Evolutionary conservation across 1,140 invertebrate species (phyloP), one percentile per base, ranked within the genome.

Genomic region (Nebria ingens): DNA sequence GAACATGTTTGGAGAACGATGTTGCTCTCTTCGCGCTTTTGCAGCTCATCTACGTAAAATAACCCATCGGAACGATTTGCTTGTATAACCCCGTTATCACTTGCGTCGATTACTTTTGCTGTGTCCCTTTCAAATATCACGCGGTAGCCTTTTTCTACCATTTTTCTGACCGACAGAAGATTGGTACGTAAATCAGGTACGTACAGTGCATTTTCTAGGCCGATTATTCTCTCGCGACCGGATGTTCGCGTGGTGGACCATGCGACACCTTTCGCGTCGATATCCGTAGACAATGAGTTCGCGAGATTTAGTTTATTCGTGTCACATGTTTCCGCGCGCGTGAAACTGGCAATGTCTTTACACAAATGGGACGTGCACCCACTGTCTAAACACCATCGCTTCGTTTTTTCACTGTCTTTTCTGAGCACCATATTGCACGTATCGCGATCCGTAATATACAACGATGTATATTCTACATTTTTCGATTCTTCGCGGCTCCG

Each of bases 111-210:
- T n/a, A 59, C 45, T 13, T 56, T 2, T 25, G 58, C 52, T 21
- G 53, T 22, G 13, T 59, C 29, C 9, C 55, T 56, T 21, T 19
- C 21, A 38, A 59, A 59, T 2, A 19, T 12, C n/a, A 59, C 50
- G 13, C 52, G 19, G 19, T 45, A 51, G 13, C 55, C 58, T 1
- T 21, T 13, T 11, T 59, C 49, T 1, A 52, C 54, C 29, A 56
- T 56, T 53, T 59, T 54, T 1, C 19, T 21, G 20, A 59, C 52
- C 0, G 58, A 59, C 2, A 56, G 17, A 9, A 59, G 21, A 21
- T 52, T 59, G 0, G 52, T 51, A 11, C 58, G 25, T 12, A 59
- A 25, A n/a, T 56, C 54, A 2, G 51, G 42, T 11, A 59, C 51
- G 21, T 59, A 45, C 13, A 23, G 51, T 1, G 52, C 49, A 22